Conservation (phyloP, 2,113 vertebrate species). For the Phoxinus phoxinus region DNA sequence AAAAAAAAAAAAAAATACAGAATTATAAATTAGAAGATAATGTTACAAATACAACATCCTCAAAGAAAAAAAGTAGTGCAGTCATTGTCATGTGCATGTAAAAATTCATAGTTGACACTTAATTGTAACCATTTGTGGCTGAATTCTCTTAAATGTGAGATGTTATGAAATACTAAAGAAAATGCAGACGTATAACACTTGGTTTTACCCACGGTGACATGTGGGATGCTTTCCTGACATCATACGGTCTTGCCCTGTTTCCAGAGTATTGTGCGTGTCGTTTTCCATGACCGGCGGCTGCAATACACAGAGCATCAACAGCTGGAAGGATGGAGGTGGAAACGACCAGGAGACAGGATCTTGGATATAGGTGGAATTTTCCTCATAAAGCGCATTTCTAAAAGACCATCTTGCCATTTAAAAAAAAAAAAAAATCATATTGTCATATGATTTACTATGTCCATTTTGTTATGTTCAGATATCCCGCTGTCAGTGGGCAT, state of each 20-base stretch:
- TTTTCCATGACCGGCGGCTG: conserved; percentile 92
- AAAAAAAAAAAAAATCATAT: too few species aligned
- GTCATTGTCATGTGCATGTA: background rate
- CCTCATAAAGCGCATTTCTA: background rate
- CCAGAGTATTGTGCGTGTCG: conserved; percentile 91
- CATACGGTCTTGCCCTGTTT: conserved; percentile 52
- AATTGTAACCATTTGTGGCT: background rate
- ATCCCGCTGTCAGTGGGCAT: conserved; percentile 91
- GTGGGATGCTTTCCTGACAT: background rate
- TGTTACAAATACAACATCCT: background rate
- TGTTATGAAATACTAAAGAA: background rate
- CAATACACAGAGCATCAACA: conserved; percentile 95
- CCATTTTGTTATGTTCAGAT: conserved; percentile 80
- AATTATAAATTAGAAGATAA: background rate
- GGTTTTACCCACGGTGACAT: conserved; percentile 13
- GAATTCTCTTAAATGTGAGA: background rate
- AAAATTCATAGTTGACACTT: background rate
- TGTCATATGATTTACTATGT: background rate
- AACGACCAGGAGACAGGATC: conserved; percentile 91
- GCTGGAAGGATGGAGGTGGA: conserved; percentile 95
- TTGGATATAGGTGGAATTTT: conserved; percentile 87
- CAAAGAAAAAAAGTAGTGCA: background rate
- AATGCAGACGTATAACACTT: background rate
- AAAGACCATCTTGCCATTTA: background rate
- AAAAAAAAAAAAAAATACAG: background rate